Evolutionary conservation across 2,888 invertebrate genomes (phyloP).

Genomic region (Trypoxylon attenuatum): DNA sequence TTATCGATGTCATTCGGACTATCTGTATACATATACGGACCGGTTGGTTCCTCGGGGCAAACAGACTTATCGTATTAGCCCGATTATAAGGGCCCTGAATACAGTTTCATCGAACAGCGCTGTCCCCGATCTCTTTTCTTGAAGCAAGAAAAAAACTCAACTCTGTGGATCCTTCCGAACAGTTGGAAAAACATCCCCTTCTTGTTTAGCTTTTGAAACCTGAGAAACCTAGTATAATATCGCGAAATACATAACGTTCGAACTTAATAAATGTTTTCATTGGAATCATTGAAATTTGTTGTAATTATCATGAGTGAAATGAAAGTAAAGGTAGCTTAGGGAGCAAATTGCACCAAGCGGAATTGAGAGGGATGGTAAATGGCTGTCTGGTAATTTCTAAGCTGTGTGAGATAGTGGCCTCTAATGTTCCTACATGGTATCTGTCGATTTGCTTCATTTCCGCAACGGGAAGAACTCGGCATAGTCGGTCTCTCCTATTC

Average conservation of each 20-base stretch:
- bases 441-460: conserved; percentile 66
- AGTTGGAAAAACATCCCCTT: neutral
- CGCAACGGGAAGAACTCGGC: conserved; percentile 38
- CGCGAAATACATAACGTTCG: too few relatives aligned
- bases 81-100: neutral
- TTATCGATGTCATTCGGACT: neutral
- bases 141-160: neutral
- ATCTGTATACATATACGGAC: neutral
- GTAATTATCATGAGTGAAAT: too few relatives aligned
- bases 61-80: neutral
- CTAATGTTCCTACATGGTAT: conserved; percentile 63
- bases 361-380: conserved; percentile 23
- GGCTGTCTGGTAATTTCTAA: conserved; percentile 56
- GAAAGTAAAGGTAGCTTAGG: too few relatives aligned
- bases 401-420: conserved; percentile 53
- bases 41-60: neutral
- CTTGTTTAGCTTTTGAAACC: neutral
- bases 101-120: neutral
- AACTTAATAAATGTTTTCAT: too few relatives aligned
- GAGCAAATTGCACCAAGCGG: too few relatives aligned
- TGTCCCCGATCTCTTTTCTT: neutral
- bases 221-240: too few relatives aligned
- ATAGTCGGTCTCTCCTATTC: conserved; percentile 45
- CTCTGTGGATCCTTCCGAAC: neutral
- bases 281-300: too few relatives aligned